Base-by-base conservation (phyloP, 1,140 invertebrate species). In the Aphidius gifuensis region DNA sequence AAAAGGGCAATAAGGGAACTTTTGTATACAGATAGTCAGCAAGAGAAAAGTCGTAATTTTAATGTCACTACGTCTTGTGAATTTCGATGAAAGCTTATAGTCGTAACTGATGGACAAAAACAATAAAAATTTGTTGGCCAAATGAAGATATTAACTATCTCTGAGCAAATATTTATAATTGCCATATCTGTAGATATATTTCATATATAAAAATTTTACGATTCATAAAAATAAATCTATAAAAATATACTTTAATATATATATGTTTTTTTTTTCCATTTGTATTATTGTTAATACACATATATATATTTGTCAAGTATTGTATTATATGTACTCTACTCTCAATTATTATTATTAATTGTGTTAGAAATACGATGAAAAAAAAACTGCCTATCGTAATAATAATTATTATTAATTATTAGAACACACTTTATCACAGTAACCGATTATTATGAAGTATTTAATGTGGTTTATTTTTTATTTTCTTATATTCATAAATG, bases 161-260 rank as follows among this genome's bases (percentile, higher is more conserved):
- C 51, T 58, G 56, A 57, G 63, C 67, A 66, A 74, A 74, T 73
- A 74, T 69, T 71, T 77, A 71, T 77, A 77, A 77, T 77, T 75
- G 69, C 66, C 23, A 51, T 23, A 48, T 43, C n/a, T 38, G 55
- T 39, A 38, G 54, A 55, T 48, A 55, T 48, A 60, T 60, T 71
- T 72, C 68, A 69, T 76, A 76, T 32, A 32, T 32, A 76, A 67
- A 76, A 74, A 69, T 64, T 76, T 75, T 76, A 76, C 73, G 60
- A 63, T 64, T 61, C 49, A 23, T 66, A 48, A 62, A 16, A 43
- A 45, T 53, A 64, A 67, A 66, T 64, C 21, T 62, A 47, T 65
- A 32, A 32, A 32, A 32, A 32, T 32, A 32, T 32, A 32, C 4
- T 32, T 1, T 32, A 1, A 32, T 32, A 32, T 32, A 16, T 32